Base-by-base conservation (phyloP, 2,797 vertebrate genomes). In the Synanceia verrucosa region DNA sequence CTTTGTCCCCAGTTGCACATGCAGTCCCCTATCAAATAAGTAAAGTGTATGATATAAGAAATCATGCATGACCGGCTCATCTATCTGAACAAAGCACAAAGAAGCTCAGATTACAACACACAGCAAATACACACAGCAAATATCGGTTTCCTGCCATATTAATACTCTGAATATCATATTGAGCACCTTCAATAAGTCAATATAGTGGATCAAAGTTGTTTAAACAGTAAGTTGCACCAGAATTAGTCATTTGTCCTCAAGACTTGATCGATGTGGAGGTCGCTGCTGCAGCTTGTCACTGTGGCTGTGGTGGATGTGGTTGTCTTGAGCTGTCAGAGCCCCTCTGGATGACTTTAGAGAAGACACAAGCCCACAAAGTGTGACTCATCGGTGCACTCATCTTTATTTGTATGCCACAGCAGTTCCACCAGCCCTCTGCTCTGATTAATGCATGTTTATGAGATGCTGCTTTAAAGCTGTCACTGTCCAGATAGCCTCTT, bases 381-480 rank as follows among this genome's bases (percentile, higher is more conserved):
- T 74, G 77, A 78, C 47, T 85, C 82, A 76, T 41, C 5, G 9
- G 11, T 44, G 33, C 56, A 50, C 21, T 47, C 11, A 36, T 50
- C 69, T 76, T 53, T 56, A 73, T 67, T 72, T 76, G 69, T 65
- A 67, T 56, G 58, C 67, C 51, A n/a, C 70, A 62, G 67, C 65
- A 21, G 74, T 74, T 70, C 61, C 31, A 65, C 23, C 74, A 81
- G 72, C 48, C 58, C 52, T 59, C 65, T 21, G 63, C 85, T 73
- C 55, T 86, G 89, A 92, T 91, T 84, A 86, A 93, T 87, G 85
- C 47, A 65, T 92, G 91, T 93, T 92, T 92, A 91, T 81, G 83
- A 76, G 83, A 86, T 33, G 37, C 61, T 39, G 65, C 68, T 64
- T 86, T 88, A 86, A 86, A 86, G 52, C 83, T 85, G 84, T 85